Percentiles rank a stretch among this genome's conserved stretches.
Conservation (phyloP, 2,113 vertebrate genomes). For the Triplophysa tibetana region DNA sequence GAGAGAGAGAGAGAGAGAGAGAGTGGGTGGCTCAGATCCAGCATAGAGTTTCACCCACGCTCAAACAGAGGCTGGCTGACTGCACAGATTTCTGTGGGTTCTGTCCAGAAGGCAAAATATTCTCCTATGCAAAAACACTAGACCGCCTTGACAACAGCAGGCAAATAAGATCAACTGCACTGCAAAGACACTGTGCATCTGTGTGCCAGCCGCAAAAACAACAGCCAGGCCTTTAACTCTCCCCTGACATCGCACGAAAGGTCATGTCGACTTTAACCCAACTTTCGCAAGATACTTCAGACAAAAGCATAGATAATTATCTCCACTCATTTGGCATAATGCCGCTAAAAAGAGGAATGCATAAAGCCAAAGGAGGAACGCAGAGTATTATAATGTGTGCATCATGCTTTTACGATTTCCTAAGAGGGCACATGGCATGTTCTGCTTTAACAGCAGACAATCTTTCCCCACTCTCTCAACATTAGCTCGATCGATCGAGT, state of each 20-base stretch:
- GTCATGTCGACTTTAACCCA: neutral
- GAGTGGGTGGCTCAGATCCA: constrained; percentile 52
- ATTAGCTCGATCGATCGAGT: neutral
- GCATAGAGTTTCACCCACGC: constrained; percentile 61
- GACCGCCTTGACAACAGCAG: constrained; percentile 3
- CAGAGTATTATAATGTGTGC: neutral
- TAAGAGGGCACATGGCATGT: neutral
- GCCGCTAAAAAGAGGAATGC: neutral
- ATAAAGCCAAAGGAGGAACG: neutral
- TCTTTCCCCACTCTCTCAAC: constrained; percentile 13
- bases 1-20: neutral
- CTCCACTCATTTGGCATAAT: neutral
- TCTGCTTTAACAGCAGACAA: neutral
- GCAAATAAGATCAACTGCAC: constrained; percentile 10
- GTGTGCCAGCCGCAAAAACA: constrained; percentile 3
- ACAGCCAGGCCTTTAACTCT: neutral
- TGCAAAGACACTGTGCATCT: neutral
- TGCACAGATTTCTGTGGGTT: constrained; percentile 57
- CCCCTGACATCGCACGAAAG: neutral
- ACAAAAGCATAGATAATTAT: neutral
- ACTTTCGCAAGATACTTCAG: neutral
- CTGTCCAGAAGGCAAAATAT: constrained; percentile 61
- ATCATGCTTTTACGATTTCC: neutral
- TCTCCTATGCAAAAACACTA: constrained; percentile 11
- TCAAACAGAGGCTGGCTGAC: constrained; percentile 21